Conservation (phyloP, 2,888 invertebrate genomes). For the Eilema caniola region DNA sequence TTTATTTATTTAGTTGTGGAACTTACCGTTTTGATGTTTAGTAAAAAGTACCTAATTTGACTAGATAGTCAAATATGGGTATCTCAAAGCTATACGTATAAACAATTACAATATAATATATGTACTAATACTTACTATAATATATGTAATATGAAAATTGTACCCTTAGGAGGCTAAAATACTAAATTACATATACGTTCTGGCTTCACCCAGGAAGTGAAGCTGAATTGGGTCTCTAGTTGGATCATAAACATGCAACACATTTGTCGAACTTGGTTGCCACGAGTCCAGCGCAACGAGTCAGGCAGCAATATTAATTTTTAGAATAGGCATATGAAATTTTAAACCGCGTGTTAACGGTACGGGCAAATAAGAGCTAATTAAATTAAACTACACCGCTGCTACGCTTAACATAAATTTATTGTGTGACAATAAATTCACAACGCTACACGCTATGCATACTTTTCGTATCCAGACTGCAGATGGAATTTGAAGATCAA, state of each 20-base stretch:
- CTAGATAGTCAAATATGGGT: too few species aligned
- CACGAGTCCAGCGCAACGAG: neutral
- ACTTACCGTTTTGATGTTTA: too few species aligned
- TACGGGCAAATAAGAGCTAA: neutral
- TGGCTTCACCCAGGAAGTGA: neutral
- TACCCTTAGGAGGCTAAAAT: too few species aligned
- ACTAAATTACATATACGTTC: too few species aligned
- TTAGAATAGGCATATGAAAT: neutral
- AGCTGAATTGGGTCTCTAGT: neutral
- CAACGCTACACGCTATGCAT: neutral
- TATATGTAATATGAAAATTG: too few species aligned
- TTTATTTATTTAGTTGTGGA: too few species aligned
- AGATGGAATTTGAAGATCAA: too few species aligned
- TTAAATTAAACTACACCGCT: conserved; percentile 8
- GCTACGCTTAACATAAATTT: conserved; percentile 4
- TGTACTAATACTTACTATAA: too few species aligned
- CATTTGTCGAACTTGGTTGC: neutral
- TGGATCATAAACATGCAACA: neutral
- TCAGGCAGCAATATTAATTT: neutral
- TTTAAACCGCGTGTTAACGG: neutral
- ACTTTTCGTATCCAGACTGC: neutral
- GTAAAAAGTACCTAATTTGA: too few species aligned
- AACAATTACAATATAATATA: too few species aligned
- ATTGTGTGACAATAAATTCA: conserved; percentile 6
- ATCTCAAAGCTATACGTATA: too few species aligned